Percentiles rank a stretch among this genome's conserved stretches.
Evolutionary conservation across 92 coral and sea anemone genomes (phyloP).

Genomic region (Anthopleura xanthogrammica): DNA sequence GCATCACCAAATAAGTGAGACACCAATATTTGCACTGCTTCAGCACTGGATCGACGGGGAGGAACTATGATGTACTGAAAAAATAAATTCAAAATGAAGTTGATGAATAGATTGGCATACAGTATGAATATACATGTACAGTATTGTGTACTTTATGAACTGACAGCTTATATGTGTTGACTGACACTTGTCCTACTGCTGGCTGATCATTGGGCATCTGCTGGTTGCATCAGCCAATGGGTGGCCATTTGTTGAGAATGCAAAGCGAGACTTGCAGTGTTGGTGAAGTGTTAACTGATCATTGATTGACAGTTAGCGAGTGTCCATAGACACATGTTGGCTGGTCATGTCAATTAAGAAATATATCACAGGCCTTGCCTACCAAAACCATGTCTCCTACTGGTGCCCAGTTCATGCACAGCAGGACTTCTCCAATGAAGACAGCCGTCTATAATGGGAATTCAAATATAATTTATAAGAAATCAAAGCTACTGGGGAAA

Average conservation of each 20-base stretch:
- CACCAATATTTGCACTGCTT: constrained; percentile 85
- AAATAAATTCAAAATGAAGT: background rate
- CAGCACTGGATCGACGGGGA: constrained; percentile 87
- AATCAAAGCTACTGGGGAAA: no score
- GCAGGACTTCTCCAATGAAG: constrained; percentile 87
- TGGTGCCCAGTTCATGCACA: constrained; percentile 99
- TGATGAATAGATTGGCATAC: background rate
- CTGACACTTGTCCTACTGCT: no score
- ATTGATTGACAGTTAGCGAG: no score
- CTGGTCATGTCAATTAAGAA: background rate
- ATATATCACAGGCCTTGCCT: constrained; percentile 10
- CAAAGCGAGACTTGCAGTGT: no score
- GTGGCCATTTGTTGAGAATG: no score
- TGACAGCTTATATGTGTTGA: no score
- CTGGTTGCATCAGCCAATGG: no score
- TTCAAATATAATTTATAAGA: background rate
- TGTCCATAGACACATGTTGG: no score
- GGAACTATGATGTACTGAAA: constrained; percentile 69
- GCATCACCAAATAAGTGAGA: constrained; percentile 94
- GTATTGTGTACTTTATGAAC: no score
- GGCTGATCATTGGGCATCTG: no score
- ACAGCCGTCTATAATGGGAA: constrained; percentile 53
- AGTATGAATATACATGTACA: no score
- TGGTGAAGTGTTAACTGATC: no score
- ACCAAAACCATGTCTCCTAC: constrained; percentile 97